These are phyloP conservation scores for Chouioia cunea DNA, from an alignment of 2,888 invertebrate species.

Conservation along the genomic window DNA sequence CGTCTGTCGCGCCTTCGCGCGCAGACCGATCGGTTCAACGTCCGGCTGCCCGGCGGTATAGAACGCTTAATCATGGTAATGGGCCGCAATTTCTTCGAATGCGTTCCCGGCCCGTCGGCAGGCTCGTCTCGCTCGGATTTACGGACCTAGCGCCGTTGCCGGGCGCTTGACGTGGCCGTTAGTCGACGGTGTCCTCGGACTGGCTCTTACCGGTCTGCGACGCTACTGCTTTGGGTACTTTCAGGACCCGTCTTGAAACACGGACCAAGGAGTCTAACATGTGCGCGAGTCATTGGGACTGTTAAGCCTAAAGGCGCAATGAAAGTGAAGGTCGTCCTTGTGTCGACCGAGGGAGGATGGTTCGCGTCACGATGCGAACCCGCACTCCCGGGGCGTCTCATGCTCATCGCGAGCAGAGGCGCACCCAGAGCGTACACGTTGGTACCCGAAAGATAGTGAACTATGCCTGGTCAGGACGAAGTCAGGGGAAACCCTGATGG, in stretches of 20 bases:
- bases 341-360: conserved; percentile 70
- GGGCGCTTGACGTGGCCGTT: conserved; percentile 53
- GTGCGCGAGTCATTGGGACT: conserved; percentile 78
- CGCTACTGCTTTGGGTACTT: conserved; percentile 64
- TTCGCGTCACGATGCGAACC: conserved; percentile 65
- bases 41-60: conserved; percentile 60
- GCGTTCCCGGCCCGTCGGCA: conserved; percentile 51
- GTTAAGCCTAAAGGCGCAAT: conserved; percentile 75
- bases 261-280: conserved; percentile 82
- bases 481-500: conserved; percentile 79
- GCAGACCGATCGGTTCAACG: conserved; percentile 61
- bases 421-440: conserved; percentile 77
- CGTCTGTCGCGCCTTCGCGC: conserved; percentile 54
- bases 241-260: conserved; percentile 82
- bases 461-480: conserved; percentile 77
- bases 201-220: conserved; percentile 55
- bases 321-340: conserved; percentile 73
- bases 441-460: conserved; percentile 80
- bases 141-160: conserved; percentile 55
- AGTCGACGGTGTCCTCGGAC: conserved; percentile 56
- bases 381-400: conserved; percentile 70
- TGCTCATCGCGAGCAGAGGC: conserved; percentile 64
- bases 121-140: conserved; percentile 49
- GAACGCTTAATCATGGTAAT: conserved; percentile 53
- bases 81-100: conserved; percentile 54